Percentiles rank a stretch among this genome's conserved stretches.
phyloP scores from a whole-genome alignment of 2,113 vertebrate genomes.

The Petaurus breviceps region DNA sequence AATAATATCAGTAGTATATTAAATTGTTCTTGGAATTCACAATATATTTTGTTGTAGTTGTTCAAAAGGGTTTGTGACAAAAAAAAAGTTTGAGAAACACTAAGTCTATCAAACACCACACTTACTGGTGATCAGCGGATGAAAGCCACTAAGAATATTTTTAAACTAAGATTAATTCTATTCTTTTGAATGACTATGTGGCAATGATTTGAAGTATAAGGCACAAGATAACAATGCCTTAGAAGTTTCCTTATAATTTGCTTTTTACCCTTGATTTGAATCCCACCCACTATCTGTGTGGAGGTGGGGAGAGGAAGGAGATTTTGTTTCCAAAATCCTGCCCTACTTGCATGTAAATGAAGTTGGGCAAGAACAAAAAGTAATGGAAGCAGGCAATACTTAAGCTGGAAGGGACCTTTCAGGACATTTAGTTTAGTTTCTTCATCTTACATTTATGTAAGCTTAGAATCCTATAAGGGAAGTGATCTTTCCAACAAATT shows the following conservation, averaged over 20 bases:
- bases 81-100: no score
- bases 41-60: no score
- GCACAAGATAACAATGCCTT: not conserved
- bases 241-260: not conserved
- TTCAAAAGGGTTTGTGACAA: no score
- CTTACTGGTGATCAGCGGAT: no score
- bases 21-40: not conserved
- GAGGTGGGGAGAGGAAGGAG: not conserved
- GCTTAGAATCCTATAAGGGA: not conserved
- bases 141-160: not conserved
- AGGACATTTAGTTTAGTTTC: not conserved
- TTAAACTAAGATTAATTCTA: not conserved
- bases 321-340: not conserved
- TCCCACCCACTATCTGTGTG: not conserved
- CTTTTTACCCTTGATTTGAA: not conserved
- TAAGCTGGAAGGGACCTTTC: not conserved
- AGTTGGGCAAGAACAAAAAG: not conserved
- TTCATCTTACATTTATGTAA: not conserved
- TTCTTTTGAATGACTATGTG: not conserved
- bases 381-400: not conserved
- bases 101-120: no score
- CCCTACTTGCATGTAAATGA: not conserved
- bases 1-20: not conserved
- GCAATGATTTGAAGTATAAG: not conserved
- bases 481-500: not conserved